Percentiles rank a stretch among this genome's conserved stretches.
phyloP scores from a whole-genome alignment of 2,797 vertebrate species.

The Anguilla megastoma region DNA sequence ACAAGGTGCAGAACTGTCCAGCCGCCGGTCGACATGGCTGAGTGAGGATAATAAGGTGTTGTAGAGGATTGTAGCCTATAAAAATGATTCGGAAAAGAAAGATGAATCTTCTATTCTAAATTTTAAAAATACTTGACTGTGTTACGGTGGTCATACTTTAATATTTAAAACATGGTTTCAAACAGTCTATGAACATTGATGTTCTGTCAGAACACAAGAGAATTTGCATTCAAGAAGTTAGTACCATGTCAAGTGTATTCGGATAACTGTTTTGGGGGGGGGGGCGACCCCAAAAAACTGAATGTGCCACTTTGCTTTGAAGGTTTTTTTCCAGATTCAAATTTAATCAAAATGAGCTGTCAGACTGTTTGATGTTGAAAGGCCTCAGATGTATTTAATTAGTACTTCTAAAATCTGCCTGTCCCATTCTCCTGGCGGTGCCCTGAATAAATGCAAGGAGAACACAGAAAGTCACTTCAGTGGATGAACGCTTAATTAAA shows the following conservation, averaged over 20 bases:
- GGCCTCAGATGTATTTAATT: conserved; percentile 76
- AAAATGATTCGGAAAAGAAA: conserved; percentile 45
- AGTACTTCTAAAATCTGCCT: conserved; percentile 70
- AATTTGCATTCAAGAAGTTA: background rate
- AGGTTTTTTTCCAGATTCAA: conserved; percentile 13
- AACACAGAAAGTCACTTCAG: conserved; percentile 35
- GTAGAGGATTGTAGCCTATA: conserved; percentile 43
- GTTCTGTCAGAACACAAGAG: background rate
- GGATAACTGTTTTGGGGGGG: conserved; percentile 63
- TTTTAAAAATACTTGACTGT: background rate
- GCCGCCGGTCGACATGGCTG: conserved; percentile 75
- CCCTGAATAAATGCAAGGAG: conserved; percentile 54
- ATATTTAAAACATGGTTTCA: background rate
- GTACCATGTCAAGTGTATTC: background rate
- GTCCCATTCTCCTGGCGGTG: conserved; percentile 52
- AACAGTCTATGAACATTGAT: background rate
- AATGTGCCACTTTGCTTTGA: conserved; percentile 8
- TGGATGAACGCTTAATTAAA: conserved; percentile 26
- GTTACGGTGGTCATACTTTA: background rate
- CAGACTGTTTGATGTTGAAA: conserved; percentile 55
- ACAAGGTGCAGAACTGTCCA: conserved; percentile 69
- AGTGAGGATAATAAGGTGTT: conserved; percentile 78
- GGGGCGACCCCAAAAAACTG: conserved; percentile 24
- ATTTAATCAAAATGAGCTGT: conserved; percentile 28
- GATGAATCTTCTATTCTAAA: background rate